Base-by-base conservation (phyloP, 2,888 invertebrate genomes). In the Apamea crenata region DNA sequence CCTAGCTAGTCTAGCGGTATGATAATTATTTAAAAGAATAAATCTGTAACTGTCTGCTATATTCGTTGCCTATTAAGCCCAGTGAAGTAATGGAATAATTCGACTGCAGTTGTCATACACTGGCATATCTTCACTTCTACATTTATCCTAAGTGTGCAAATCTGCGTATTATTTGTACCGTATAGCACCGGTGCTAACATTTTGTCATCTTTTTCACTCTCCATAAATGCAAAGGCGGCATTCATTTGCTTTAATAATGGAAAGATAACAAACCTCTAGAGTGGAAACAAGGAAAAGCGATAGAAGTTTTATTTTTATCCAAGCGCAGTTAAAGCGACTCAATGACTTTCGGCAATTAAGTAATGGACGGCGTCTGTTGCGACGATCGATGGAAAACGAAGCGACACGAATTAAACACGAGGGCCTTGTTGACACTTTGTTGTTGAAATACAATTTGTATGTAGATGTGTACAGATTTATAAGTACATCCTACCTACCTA, bases 291-390 rank as follows among this genome's bases (percentile, higher is more conserved):
- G 65, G 66, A 72, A 81, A 81, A 80, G 18, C 66, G 29, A 67
- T 74, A 67, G 59, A 78, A 77, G 65, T 81, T 79, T 82, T 74
- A 86, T 85, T 77, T 79, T 80, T 82, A 82, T 77, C 68, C 69
- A 53, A 79, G 78, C 74, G 59, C 71, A 79, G 73, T 69, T 79
- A 83, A 79, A 83, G 69, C 77, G 85, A 86, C 85, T 90, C 89
- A 83, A 90, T 88, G 81, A 90, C 88, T 91, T 91, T 91, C 87
- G 80, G 81, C 90, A 93, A 93, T 93, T 92, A 93, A 89, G 91
- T 93, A 93, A 93, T 93, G 93, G 93, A 92, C 77, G 73, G 81
- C 78, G 87, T 82, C 85, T 85, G 80, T 86, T 66, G 59, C 65
- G 69, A 44, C 88, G 91, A 90, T 91, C 90, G 90, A 90, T 90